Base-by-base conservation (phyloP, 2,797 vertebrate genomes). In the Emys orbicularis region DNA sequence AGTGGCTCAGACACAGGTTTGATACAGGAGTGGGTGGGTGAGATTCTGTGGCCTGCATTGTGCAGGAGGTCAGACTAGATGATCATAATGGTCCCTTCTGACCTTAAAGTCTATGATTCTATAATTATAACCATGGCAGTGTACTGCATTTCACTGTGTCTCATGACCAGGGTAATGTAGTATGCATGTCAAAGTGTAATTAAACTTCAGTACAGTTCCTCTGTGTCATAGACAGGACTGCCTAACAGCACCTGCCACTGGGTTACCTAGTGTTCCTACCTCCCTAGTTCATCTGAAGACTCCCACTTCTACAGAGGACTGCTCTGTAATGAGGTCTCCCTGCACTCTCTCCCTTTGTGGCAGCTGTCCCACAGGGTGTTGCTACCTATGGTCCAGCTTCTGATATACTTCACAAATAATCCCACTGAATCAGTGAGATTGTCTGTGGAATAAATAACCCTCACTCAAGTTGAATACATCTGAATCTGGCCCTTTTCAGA, bases 301-400 rank as follows among this genome's bases (percentile, higher is more conserved):
- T 83, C 5, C 68, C 85, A 68, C 85, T 91, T 53, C 52, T 53
- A 19, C 81, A 88, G 87, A 86, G 25, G 86, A 72, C 11, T 31
- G 19, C 3, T 10, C 0, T 27, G 2, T 52, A 47, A 74, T 13
- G 54, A 8, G 2, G 41, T 81, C 49, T 85, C 56, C 16, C 8
- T 68, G 41, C 25, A 10, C 81, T 87, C 80, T 15, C 31, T 84
- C 31, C 52, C 83, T 13, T 25, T 5, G 12, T 74, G 29, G 19
- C 53, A 88, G 74, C 56, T 87, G 50, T 44, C 10, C 16, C 23
- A 83, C 15, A 1, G 41, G 41, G 87, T 61, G 50, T 8, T 85
- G 25, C 9, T 56, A 27, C 11, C 18, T 53, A 77, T 10, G 34
- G 6, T 34, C 87, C 81, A 61, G 50, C 19, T 68, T 90, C 80